Evolutionary conservation across 2,888 invertebrate genomes (phyloP).

Genomic region (Drosophila picticornis): DNA sequence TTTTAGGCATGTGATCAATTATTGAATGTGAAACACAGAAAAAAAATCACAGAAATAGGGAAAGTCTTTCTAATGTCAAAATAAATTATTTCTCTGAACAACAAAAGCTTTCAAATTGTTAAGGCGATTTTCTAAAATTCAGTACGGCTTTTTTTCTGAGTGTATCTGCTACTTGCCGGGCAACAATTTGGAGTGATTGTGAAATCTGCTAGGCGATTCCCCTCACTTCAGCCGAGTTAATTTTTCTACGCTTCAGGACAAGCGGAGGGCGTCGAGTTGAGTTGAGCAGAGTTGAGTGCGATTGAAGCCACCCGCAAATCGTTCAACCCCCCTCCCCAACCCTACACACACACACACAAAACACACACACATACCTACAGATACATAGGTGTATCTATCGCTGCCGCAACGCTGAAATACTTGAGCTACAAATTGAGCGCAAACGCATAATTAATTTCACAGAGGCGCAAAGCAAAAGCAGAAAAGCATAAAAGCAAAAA

Average conservation of each 20-base stretch:
- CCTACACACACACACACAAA: neutral
- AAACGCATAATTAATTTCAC: conserved; percentile 82
- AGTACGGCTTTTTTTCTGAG: neutral
- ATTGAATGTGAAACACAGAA: too few relatives aligned
- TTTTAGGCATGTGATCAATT: neutral
- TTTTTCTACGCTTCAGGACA: conserved; percentile 54
- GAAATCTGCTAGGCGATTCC: conserved; percentile 58
- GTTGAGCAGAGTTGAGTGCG: conserved; percentile 6
- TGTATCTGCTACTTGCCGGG: conserved; percentile 13
- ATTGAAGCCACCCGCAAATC: conserved; percentile 68
- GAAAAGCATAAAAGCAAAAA: conserved; percentile 4
- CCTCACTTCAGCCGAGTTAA: conserved; percentile 53
- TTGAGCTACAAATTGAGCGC: conserved; percentile 81
- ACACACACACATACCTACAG: neutral
- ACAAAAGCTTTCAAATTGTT: neutral
- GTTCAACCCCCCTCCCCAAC: conserved; percentile 60
- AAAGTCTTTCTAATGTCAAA: neutral
- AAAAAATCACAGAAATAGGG: too few relatives aligned
- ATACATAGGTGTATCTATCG: conserved; percentile 18
- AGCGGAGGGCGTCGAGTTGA: conserved; percentile 38
- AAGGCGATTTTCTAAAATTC: fast-evolving
- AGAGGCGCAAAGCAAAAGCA: conserved; percentile 35
- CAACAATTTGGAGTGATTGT: conserved; percentile 58
- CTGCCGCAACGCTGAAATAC: conserved; percentile 47
- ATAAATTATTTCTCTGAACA: neutral